A percentile compares a stretch with the other conserved stretches of the same genome.
Conservation (phyloP, 2,888 invertebrate species). For the Luperina nickerlii region DNA sequence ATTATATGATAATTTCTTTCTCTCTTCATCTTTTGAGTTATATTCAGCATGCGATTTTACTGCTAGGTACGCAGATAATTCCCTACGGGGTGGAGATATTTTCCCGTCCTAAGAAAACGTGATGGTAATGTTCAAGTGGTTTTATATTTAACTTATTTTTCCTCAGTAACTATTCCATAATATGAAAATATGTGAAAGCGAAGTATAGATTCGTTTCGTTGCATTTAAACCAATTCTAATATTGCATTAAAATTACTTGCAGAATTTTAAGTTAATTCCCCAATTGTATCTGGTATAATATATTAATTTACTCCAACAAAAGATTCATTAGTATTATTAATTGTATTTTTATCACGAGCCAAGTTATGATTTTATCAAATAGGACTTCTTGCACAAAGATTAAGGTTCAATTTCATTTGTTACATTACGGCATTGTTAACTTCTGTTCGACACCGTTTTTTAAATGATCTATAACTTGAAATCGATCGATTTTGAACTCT, state of each 20-base stretch:
- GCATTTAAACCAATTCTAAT: not conserved
- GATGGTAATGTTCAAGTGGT: conserved; percentile 30
- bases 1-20: not conserved
- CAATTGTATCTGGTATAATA: conserved; percentile 16
- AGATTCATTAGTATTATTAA: conserved; percentile 43
- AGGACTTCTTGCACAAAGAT: not conserved
- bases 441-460: conserved; percentile 30
- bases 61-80: conserved; percentile 22
- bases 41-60: conserved; percentile 10
- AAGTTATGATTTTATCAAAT: not conserved
- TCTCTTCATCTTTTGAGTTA: conserved; percentile 1
- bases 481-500: conserved; percentile 51
- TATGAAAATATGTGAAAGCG: not conserved
- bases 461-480: conserved; percentile 19
- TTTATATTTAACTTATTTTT: conserved; percentile 29
- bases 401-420: conserved; percentile 42
- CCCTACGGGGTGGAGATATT: conserved; percentile 30
- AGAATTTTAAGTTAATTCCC: conserved; percentile 10
- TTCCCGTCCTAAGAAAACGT: conserved; percentile 31
- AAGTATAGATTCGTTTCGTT: not conserved
- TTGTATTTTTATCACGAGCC: conserved; percentile 38
- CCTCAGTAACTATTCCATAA: not conserved
- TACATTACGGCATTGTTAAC: conserved; percentile 45
- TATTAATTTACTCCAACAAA: conserved; percentile 54
- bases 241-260: conserved; percentile 25